Base-by-base conservation (phyloP, 2,113 vertebrate species). In the Lathamus discolor region DNA sequence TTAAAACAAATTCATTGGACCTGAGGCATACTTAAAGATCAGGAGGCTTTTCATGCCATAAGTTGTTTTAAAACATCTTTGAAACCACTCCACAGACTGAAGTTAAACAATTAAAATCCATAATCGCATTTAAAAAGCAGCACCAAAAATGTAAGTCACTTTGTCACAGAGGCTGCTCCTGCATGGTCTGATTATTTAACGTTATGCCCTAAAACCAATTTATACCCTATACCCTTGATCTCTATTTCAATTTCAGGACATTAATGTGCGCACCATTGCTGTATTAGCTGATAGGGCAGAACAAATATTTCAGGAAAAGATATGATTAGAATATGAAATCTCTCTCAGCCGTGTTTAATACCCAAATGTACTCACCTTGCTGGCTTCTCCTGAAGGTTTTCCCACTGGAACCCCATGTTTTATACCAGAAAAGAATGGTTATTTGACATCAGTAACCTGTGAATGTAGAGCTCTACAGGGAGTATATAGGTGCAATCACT, bases 321-420 rank as follows among this genome's bases (percentile, higher is more conserved):
- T 31, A 62, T 19, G 49, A 80, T 98, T 70, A 98, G 96, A 99
- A 99, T 90, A 90, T 76, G 96, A 98, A 98, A 97, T 98, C 97
- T 7, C 33, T 89, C 51, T 98, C 98, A 1, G 97, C 98, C 97
- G 96, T 96, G 82, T 98, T 97, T 55, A 99, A 94, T 83, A 97
- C 98, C 98, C 98, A 98, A 62, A 98, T 3, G 61, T 98, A 98
- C 95, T 98, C 98, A 81, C 98, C 98, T 92, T 95, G 11, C 59
- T 97, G 98, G 46, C 88, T 97, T 94, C 98, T 98, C 92, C 98
- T 98, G 93, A 98, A 98, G 95, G 98, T 98, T 90, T 98, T 98
- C 46, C 98, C 91, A 98, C 66, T 4, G 90, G 96, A 76, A 97
- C 88, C 96, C 94, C 91, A 91, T 57, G 93, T 98, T 96, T 98